A percentile compares a stretch with the other conserved stretches of the same genome.
Conservation (phyloP, 1,140 invertebrate species). For the Calephelis nemesis region DNA sequence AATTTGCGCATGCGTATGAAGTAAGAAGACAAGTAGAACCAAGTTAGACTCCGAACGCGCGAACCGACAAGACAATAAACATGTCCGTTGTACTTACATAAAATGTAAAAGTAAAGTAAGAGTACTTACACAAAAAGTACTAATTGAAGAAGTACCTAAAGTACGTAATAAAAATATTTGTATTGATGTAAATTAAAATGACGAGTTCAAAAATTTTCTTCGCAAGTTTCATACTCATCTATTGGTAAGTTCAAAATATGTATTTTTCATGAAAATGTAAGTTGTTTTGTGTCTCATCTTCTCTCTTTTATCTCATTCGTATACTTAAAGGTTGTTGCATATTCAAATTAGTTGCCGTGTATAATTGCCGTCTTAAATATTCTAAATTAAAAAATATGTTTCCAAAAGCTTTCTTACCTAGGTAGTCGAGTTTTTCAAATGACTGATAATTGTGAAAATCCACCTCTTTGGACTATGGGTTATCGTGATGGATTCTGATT, state of each 20-base stretch:
- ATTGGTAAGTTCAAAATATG: conserved; percentile 21
- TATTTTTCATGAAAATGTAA: background rate
- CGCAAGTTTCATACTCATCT: conserved; percentile 16
- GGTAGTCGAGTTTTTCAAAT: too few relatives aligned
- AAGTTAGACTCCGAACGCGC: conserved; percentile 38
- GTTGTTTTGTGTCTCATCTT: background rate
- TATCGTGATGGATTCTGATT: too few relatives aligned
- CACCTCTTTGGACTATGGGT: too few relatives aligned
- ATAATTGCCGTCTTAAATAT: too few relatives aligned
- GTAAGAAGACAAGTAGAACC: conserved; percentile 27
- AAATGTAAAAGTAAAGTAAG: background rate
- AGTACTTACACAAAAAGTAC: background rate
- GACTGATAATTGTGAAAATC: too few relatives aligned
- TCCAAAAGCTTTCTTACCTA: too few relatives aligned
- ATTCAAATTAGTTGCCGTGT: too few relatives aligned
- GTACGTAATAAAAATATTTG: background rate
- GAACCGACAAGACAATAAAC: conserved; percentile 35
- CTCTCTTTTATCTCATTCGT: too few relatives aligned
- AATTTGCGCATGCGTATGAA: conserved; percentile 29
- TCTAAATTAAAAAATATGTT: too few relatives aligned
- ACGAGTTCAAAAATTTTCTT: conserved; percentile 13
- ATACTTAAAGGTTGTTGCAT: too few relatives aligned
- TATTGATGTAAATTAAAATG: conserved; percentile 3
- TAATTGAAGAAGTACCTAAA: background rate
- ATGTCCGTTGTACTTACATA: conserved; percentile 2